Evolutionary conservation across 2,888 invertebrate species (phyloP).

Genomic region (Salticus scenicus): DNA sequence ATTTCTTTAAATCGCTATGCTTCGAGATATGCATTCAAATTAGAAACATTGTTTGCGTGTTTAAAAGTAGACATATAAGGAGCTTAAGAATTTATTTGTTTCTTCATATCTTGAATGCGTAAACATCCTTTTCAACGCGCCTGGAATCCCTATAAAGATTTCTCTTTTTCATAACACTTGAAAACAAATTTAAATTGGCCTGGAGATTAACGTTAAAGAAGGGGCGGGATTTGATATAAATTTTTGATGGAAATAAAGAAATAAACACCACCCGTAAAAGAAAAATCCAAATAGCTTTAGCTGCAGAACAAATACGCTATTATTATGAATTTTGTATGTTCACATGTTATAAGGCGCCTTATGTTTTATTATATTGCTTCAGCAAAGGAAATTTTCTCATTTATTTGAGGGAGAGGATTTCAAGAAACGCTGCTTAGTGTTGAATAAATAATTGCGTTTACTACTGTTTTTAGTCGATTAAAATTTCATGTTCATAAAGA

Average conservation of each 20-base stretch:
- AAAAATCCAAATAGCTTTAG: neutral
- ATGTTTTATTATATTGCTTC: constrained; percentile 35
- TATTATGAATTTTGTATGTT: constrained; percentile 52
- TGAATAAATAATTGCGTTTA: constrained; percentile 40
- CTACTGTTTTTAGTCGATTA: constrained; percentile 32
- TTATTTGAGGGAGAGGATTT: constrained; percentile 5
- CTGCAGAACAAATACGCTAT: constrained; percentile 37
- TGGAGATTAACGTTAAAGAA: neutral
- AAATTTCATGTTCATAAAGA: constrained; percentile 55
- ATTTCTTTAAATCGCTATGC: neutral
- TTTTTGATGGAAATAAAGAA: neutral
- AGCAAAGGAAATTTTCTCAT: constrained; percentile 18
- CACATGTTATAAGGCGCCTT: constrained; percentile 32
- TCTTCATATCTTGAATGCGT: neutral
- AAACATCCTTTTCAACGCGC: neutral
- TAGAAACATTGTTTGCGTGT: neutral
- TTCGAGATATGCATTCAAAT: neutral
- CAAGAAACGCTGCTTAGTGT: neutral
- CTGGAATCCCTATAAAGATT: neutral
- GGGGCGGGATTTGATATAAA: neutral
- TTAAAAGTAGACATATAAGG: neutral
- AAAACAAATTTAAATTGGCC: neutral
- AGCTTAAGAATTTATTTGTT: neutral
- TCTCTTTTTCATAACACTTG: neutral
- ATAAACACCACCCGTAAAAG: constrained; percentile 7